These are phyloP conservation scores for Drosophila neotestacea DNA, from an alignment of 2,888 invertebrate species.

Conservation along the genomic window DNA sequence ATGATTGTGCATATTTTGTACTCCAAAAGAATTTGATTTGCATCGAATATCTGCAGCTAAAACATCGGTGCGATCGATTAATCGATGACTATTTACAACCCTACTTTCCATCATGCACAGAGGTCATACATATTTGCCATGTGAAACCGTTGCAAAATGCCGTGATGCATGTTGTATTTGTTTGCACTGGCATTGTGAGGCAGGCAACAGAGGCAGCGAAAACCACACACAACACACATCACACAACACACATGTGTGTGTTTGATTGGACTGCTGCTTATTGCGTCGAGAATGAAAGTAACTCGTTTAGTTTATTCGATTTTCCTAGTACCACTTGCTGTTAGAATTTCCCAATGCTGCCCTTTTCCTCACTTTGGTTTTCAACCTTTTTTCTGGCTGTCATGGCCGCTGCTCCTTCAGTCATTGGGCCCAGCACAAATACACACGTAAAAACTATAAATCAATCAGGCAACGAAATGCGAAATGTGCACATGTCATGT, in stretches of 20 bases:
- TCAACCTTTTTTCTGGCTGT: constrained; percentile 45
- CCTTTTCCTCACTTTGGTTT: constrained; percentile 22
- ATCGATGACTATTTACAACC: too few species aligned
- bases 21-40: too few species aligned
- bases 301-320: constrained; percentile 79
- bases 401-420: constrained; percentile 26
- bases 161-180: constrained; percentile 55
- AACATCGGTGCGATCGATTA: too few species aligned
- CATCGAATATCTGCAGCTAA: too few species aligned
- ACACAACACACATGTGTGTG: constrained; percentile 36
- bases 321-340: constrained; percentile 51
- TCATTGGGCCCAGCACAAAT: constrained; percentile 37
- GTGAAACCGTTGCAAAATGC: constrained; percentile 64
- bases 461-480: constrained; percentile 77
- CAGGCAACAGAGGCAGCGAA: constrained; percentile 11
- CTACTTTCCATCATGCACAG: background rate
- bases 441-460: constrained; percentile 71
- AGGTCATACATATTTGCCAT: constrained; percentile 51
- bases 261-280: constrained; percentile 45
- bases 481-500: constrained; percentile 79
- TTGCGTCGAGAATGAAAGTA: constrained; percentile 59
- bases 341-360: constrained; percentile 9
- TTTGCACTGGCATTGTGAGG: constrained; percentile 50
- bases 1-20: too few species aligned
- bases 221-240: constrained; percentile 20